Evolutionary conservation across 2,797 vertebrate genomes (phyloP).

Genomic region (Chlorospingus flavigularis): DNA sequence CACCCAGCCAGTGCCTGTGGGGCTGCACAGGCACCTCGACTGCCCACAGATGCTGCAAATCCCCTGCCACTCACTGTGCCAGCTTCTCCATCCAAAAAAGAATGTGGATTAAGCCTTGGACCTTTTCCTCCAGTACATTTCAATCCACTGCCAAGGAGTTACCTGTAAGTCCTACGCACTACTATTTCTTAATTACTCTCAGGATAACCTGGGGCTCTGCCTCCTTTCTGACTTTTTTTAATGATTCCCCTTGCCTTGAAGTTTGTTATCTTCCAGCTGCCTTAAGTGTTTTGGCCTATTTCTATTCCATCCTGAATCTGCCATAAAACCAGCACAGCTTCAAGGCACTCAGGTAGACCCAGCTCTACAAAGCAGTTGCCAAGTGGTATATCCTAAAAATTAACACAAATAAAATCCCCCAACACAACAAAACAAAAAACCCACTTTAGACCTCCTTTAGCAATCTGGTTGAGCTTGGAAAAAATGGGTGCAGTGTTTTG

Average conservation of each 20-base stretch:
- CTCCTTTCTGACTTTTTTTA: background rate
- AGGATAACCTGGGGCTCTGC: background rate
- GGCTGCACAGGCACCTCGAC: background rate
- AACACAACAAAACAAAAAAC: background rate
- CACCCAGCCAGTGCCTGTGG: background rate
- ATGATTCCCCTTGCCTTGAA: background rate
- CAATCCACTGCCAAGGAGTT: background rate
- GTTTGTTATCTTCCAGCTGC: background rate
- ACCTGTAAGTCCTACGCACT: background rate
- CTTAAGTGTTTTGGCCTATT: background rate
- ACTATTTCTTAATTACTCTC: background rate
- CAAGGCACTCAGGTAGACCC: background rate
- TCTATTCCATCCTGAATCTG: background rate
- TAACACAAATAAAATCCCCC: background rate
- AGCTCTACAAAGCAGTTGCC: background rate
- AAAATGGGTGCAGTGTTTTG: background rate
- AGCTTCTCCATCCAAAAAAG: background rate
- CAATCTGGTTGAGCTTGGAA: background rate
- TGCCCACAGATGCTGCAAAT: background rate
- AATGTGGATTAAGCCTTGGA: rapidly evolving
- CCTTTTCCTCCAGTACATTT: background rate
- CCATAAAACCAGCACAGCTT: background rate
- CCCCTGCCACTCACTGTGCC: background rate
- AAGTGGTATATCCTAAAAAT: background rate
- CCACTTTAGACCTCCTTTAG: background rate